Conservation (phyloP, 2,797 vertebrate species). For the Somateria mollissima region DNA sequence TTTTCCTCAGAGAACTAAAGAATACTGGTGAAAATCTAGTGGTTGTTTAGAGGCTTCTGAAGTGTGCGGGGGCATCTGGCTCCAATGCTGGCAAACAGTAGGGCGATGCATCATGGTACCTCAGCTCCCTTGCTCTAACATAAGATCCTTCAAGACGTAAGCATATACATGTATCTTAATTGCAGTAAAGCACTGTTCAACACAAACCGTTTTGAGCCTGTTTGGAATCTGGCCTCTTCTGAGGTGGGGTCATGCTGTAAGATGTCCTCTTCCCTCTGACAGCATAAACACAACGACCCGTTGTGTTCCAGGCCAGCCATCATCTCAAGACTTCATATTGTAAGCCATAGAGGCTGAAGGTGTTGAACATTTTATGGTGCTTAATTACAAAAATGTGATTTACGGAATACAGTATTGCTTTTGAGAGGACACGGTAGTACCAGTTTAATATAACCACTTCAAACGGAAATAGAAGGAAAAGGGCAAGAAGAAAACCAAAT, state of each 20-base stretch:
- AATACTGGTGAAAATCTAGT: neutral
- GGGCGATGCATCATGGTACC: neutral
- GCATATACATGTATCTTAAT: accelerated
- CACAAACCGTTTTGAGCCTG: neutral
- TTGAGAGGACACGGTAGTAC: neutral
- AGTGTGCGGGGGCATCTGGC: accelerated
- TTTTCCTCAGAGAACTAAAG: neutral
- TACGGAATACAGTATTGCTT: neutral
- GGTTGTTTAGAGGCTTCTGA: neutral
- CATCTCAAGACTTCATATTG: neutral
- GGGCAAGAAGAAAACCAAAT: neutral
- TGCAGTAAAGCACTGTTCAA: neutral
- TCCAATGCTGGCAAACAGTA: neutral
- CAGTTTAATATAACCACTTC: neutral
- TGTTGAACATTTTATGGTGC: neutral
- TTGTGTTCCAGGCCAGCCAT: neutral
- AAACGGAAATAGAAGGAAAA: neutral
- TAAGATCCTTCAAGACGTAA: neutral
- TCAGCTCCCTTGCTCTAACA: neutral
- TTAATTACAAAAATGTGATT: neutral
- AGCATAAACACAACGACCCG: neutral
- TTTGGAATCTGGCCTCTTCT: neutral
- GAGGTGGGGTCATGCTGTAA: accelerated
- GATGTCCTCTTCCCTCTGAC: neutral
- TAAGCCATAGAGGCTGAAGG: neutral